Evolutionary conservation across 2,888 invertebrate species (phyloP).

Genomic region (Coleophora deauratella): DNA sequence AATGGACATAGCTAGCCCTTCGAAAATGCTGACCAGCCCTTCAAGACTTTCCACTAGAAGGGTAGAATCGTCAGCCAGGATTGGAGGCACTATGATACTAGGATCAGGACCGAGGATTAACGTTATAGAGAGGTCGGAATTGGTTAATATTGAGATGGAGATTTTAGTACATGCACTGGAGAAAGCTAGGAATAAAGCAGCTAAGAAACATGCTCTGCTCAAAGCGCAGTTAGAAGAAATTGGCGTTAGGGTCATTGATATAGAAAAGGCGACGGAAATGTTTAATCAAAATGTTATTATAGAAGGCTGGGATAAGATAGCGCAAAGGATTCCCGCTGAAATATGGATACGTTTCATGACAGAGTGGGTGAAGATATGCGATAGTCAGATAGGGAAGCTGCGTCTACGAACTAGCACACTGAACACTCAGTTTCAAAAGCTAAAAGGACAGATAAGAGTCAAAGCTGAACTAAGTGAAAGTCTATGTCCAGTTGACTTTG

Average conservation of each 20-base stretch:
- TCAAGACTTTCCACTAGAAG: slow-evolving; percentile 25
- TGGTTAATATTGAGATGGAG: slow-evolving; percentile 66
- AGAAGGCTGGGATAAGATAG: slow-evolving; percentile 71
- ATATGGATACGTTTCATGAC: slow-evolving; percentile 74
- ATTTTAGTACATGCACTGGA: slow-evolving; percentile 43
- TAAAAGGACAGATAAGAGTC: slow-evolving; percentile 67
- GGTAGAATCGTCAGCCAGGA: slow-evolving; percentile 47
- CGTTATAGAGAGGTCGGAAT: slow-evolving; percentile 62
- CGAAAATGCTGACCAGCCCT: slow-evolving; percentile 21
- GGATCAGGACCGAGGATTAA: slow-evolving; percentile 61
- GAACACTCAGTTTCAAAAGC: slow-evolving; percentile 67
- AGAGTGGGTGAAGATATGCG: slow-evolving; percentile 73
- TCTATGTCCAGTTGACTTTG: slow-evolving; percentile 76
- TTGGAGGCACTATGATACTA: slow-evolving; percentile 43
- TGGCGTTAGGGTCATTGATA: slow-evolving; percentile 61
- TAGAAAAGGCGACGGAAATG: slow-evolving; percentile 52
- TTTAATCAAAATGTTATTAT: slow-evolving; percentile 70
- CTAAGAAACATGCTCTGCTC: slow-evolving; percentile 48
- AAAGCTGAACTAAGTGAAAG: slow-evolving; percentile 74
- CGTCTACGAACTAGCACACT: slow-evolving; percentile 72
- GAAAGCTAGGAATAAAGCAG: slow-evolving; percentile 36
- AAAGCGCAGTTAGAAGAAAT: slow-evolving; percentile 74
- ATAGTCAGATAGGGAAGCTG: slow-evolving; percentile 73
- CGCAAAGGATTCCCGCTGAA: slow-evolving; percentile 77
- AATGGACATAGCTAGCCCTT: slow-evolving; percentile 27